These are phyloP conservation scores for Lepidurus arcticus DNA, from an alignment of 1,140 invertebrate genomes.

Conservation along the genomic window DNA sequence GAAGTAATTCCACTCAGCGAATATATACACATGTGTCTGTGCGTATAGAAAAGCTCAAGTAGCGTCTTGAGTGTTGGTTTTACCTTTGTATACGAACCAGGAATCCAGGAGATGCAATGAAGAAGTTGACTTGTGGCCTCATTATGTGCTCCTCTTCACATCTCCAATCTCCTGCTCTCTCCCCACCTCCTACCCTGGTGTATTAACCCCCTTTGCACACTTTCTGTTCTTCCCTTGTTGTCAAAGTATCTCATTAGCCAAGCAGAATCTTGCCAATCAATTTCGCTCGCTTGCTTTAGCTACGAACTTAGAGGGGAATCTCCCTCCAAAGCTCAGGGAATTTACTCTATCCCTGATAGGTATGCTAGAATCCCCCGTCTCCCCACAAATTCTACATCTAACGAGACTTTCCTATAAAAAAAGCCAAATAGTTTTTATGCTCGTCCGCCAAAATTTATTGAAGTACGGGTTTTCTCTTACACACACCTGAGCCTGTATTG, in stretches of 20 bases:
- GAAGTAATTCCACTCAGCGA: too few relatives aligned
- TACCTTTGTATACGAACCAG: too few relatives aligned
- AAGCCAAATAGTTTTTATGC: neutral
- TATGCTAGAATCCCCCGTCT: neutral
- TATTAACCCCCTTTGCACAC: neutral
- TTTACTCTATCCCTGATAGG: neutral
- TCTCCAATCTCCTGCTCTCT: neutral
- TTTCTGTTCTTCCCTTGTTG: neutral
- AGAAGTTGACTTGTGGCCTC: too few relatives aligned
- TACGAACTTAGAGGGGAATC: neutral
- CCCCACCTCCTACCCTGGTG: neutral
- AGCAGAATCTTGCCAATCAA: constrained; percentile 18
- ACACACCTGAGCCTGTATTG: neutral
- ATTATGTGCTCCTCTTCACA: neutral
- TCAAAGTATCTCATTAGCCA: constrained; percentile 7
- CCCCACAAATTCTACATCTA: neutral
- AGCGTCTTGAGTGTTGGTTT: too few relatives aligned
- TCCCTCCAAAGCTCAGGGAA: neutral
- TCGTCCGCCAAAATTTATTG: neutral
- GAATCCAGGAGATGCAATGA: too few relatives aligned
- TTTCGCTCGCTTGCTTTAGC: neutral
- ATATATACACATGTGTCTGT: too few relatives aligned
- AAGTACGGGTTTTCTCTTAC: neutral
- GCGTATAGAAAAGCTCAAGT: too few relatives aligned
- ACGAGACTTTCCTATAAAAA: neutral